Conservation (phyloP, 2,797 vertebrate genomes). For the Melanotaenia trifasciata region DNA sequence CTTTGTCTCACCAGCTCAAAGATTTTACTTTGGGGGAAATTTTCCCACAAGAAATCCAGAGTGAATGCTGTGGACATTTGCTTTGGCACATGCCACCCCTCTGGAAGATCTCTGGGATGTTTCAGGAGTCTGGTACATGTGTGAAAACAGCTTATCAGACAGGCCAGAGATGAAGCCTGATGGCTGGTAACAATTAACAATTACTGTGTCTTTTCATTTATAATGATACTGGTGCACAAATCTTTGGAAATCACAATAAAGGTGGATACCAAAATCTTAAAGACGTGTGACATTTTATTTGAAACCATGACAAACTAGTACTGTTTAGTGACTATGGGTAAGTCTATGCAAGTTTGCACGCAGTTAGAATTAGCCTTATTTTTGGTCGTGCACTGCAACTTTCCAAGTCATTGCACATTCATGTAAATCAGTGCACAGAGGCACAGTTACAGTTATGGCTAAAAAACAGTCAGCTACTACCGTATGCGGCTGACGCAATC, state of each 20-base stretch:
- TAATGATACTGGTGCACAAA: slow-evolving; percentile 47
- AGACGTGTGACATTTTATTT: slow-evolving; percentile 14
- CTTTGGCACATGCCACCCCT: not conserved
- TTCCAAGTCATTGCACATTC: too few species aligned
- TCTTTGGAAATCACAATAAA: slow-evolving; percentile 72
- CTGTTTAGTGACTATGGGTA: not conserved
- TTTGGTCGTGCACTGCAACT: not conserved
- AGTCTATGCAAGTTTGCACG: not conserved
- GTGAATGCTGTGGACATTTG: not conserved
- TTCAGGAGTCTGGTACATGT: not conserved
- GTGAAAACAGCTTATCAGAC: slow-evolving; percentile 19
- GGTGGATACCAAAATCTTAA: slow-evolving; percentile 62
- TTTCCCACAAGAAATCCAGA: too few species aligned
- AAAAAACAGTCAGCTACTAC: too few species aligned
- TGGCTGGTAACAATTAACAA: slow-evolving; percentile 66
- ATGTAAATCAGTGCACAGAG: too few species aligned
- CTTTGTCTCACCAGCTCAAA: not conserved
- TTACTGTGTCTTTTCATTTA: slow-evolving; percentile 64
- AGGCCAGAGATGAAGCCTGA: slow-evolving; percentile 39
- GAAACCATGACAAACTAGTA: not conserved
- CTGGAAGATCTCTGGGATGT: not conserved
- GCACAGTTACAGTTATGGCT: too few species aligned
- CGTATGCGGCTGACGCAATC: too few species aligned
- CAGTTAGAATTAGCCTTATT: too few species aligned
- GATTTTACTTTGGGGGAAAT: not conserved